phyloP scores from a whole-genome alignment of 2,888 invertebrate genomes.

The Cheilosia vulpina region DNA sequence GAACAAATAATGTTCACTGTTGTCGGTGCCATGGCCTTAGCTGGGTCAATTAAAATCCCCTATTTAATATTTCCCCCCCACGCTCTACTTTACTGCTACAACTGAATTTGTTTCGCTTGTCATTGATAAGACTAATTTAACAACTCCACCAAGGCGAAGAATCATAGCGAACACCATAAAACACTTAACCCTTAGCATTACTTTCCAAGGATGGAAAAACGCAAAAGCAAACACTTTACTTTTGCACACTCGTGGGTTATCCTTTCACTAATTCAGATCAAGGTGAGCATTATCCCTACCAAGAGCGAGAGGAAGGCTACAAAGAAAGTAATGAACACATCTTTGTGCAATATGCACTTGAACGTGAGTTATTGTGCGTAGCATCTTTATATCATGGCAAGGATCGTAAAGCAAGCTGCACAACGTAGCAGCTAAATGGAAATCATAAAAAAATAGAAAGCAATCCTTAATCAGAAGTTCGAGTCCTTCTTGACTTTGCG shows the following conservation, averaged over 20 bases:
- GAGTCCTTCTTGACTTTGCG: too few species aligned
- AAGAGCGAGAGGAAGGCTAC: not conserved
- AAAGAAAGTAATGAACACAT: constrained; percentile 8
- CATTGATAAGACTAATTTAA: constrained; percentile 15
- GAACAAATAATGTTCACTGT: too few species aligned
- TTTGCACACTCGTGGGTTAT: constrained; percentile 3
- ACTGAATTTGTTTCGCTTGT: not conserved
- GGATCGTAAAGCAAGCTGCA: constrained; percentile 29
- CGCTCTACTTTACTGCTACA: not conserved
- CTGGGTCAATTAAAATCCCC: too few species aligned
- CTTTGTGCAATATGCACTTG: constrained; percentile 12
- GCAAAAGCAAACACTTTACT: not conserved
- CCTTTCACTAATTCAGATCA: constrained; percentile 43
- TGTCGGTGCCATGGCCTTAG: too few species aligned
- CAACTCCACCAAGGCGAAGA: not conserved
- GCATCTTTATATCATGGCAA: constrained; percentile 16
- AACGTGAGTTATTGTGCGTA: constrained; percentile 1
- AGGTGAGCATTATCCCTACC: constrained; percentile 40
- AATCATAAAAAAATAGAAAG: constrained; percentile 19
- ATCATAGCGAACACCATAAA: constrained; percentile 37
- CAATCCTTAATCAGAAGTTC: not conserved
- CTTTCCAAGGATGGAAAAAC: constrained; percentile 17
- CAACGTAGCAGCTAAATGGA: constrained; percentile 8
- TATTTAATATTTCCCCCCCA: too few species aligned
- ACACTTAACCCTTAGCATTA: constrained; percentile 29